Evolutionary conservation across 2,797 vertebrate genomes (phyloP), one percentile per base, ranked within the genome.

Genomic region (Aeoliscus strigatus): DNA sequence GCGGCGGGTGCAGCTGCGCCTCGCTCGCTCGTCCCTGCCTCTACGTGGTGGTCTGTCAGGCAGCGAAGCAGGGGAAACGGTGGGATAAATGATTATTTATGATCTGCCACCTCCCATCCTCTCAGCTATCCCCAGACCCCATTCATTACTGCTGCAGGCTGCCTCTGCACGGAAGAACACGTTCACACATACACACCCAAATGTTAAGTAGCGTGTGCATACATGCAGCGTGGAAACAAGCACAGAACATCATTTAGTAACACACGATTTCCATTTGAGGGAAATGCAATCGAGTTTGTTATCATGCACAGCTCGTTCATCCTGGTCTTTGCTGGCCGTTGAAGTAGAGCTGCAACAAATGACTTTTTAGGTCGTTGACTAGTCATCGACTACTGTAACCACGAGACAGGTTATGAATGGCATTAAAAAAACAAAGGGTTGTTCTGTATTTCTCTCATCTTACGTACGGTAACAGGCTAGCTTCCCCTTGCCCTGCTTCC

Each of bases 81-180:
- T 61, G 62, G 74, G 82, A 87, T 87, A 87, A 88, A 89, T 89
- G 82, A 88, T 90, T 89, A 89, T 90, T 89, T 89, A 90, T 88
- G 87, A 89, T 89, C 82, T 88, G 86, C 80, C 87, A 86, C 86
- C 84, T 86, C 80, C 80, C 75, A 85, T 87, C 86, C 83, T 82
- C 82, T 84, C 78, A 78, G 79, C 86, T 72, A 77, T 87, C 83
- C 84, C 82, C 78, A 77, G 79, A 70, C 73, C 76, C 83, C 74
- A 81, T 86, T 88, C 86, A 89, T 89, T 90, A 90, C 77, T 66
- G 77, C 77, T 80, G 80, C 80, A 78, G 74, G 77, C 73, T 82
- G 80, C 75, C 67, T 51, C 72, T 66, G 73, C 40, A 53, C 42
- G 10, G 45, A 44, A 50, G 48, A 66, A 69, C 63, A 73, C 46